Base-by-base conservation (phyloP, 1,140 invertebrate species). In the Drosophila paulistorum region DNA sequence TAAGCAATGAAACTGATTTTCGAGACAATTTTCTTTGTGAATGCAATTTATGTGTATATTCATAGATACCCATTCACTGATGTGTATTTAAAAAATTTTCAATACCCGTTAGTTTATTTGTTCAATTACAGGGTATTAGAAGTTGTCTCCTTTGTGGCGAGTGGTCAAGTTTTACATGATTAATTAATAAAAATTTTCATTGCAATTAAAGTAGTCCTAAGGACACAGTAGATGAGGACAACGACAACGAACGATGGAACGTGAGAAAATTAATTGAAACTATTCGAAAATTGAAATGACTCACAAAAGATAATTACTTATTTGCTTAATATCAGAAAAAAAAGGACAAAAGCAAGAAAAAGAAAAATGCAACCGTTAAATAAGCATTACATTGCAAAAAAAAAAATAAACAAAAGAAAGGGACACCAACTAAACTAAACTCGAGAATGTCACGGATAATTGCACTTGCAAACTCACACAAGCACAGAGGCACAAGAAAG, bases 141-240 rank as follows among this genome's bases (percentile, higher is more conserved):
- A 51, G 45, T 51, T 51, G 68, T 71, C 77, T 77, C 73, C 35
- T 45, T 11, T 39, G 37, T 39, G 11, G 62, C n/a, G 41, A 42
- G 35, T 45, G 41, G 58, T 41, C 55, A 60, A 51, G 54, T 37
- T 65, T 85, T 81, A 85, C 70, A 76, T 86, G 83, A 86, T 86
- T 86, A 87, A 86, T 86, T 86, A 87, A 74, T 35, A n/a, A n/a
- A 86, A 83, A 87, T 87, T 86, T 86, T 77, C 83, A 86, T 82
- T 74, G 75, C 64, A 42, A 14, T 71, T 23, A 33, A 42, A 23
- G 42, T 11, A 35, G 54, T 10, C 9, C 9, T 39, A 11, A 39
- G 23, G 45, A 51, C 14, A 48, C 17, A 48, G 5, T 0, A 45
- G n/a, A 45, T 14, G n/a, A 7, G n/a, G n/a, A 48, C 14, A 48